phyloP scores from a whole-genome alignment of 1,140 invertebrate genomes.

The Trinorchestia longiramus region DNA sequence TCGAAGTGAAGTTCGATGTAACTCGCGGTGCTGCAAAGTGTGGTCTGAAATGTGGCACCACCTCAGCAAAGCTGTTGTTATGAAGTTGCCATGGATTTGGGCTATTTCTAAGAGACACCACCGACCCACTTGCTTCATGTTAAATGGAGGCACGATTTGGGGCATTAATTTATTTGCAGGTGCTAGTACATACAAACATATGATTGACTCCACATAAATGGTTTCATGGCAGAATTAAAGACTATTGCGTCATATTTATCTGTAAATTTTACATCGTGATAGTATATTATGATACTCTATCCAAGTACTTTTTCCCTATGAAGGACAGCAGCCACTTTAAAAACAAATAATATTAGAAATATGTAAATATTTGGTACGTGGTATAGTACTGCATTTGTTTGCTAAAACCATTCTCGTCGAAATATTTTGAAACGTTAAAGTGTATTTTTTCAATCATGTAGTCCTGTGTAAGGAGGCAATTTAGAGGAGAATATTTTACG shows the following conservation, averaged over 20 bases:
- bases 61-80: background rate
- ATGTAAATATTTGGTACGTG: background rate
- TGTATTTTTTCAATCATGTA: background rate
- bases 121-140: background rate
- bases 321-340: background rate
- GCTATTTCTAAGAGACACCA: background rate
- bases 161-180: background rate
- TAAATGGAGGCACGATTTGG: background rate
- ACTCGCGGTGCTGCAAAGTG: background rate
- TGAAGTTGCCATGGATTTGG: background rate
- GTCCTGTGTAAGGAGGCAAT: too few species aligned
- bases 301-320: background rate
- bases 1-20: background rate
- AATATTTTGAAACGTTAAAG: background rate
- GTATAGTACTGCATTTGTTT: background rate
- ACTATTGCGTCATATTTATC: background rate
- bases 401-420: background rate
- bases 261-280: background rate
- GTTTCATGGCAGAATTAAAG: background rate
- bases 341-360: background rate
- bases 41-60: background rate
- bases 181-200: background rate
- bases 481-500: too few species aligned
- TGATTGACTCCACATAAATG: too few species aligned
- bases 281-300: background rate